Percentiles rank a stretch among this genome's conserved stretches.
These are phyloP conservation scores for Arbacia lixula DNA, from an alignment of 53 echinoderm and acorn worm genomes.

Conservation along the genomic window DNA sequence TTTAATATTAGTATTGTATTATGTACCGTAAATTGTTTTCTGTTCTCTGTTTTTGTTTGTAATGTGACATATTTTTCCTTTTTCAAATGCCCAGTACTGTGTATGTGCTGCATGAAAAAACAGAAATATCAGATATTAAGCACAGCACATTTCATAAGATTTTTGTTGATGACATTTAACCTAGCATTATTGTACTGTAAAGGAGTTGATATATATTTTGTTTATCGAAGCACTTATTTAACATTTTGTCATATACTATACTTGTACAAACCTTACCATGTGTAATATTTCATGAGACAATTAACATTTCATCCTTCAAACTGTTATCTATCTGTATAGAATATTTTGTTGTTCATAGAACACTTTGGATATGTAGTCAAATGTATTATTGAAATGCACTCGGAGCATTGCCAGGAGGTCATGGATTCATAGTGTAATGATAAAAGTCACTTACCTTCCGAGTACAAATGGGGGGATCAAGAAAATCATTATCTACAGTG, in stretches of 20 bases:
- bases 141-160: conserved; percentile 17
- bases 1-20: neutral
- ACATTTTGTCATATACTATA: conserved; percentile 44
- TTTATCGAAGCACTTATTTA: conserved; percentile 25
- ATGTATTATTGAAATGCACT: too few relatives aligned
- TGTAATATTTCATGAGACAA: too few relatives aligned
- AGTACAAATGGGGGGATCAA: too few relatives aligned
- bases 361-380: too few relatives aligned
- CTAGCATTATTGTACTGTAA: conserved; percentile 32
- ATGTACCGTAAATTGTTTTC: neutral
- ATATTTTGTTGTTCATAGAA: too few relatives aligned
- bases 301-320: too few relatives aligned
- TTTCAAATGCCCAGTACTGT: conserved; percentile 22
- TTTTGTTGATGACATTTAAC: conserved; percentile 7
- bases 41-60: neutral
- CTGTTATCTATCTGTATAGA: too few relatives aligned
- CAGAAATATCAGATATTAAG: neutral
- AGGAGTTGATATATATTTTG: conserved; percentile 47
- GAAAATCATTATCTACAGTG: too few relatives aligned
- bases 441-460: too few relatives aligned
- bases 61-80: conserved; percentile 1
- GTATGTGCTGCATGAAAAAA: conserved; percentile 25
- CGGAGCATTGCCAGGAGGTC: too few relatives aligned
- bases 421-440: too few relatives aligned
- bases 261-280: conserved; percentile 27